Evolutionary conservation across 2,888 invertebrate species (phyloP).

Genomic region (Callyntrura guangdongensis): DNA sequence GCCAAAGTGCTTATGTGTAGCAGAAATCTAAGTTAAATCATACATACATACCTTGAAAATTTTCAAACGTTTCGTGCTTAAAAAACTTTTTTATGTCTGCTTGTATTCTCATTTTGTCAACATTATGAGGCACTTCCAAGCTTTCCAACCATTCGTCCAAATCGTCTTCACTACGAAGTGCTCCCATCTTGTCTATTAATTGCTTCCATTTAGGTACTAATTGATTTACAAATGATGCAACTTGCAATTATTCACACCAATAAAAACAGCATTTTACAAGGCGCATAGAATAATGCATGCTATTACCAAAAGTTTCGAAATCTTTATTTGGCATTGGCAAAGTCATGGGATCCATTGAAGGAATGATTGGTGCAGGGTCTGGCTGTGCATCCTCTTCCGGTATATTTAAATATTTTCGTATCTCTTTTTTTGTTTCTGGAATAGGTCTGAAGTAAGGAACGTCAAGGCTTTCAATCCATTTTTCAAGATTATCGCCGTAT

Average conservation of each 20-base stretch:
- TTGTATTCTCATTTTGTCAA: constrained; percentile 59
- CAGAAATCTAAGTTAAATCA: too few species aligned
- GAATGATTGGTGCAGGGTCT: neutral
- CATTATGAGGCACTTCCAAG: constrained; percentile 71
- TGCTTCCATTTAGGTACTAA: constrained; percentile 67
- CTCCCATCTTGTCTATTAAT: constrained; percentile 69
- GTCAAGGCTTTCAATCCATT: constrained; percentile 79
- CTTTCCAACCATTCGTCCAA: constrained; percentile 79
- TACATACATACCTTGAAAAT: too few species aligned
- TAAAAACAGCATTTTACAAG: too few species aligned
- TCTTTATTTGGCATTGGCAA: constrained; percentile 11
- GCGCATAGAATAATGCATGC: too few species aligned
- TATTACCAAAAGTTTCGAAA: constrained; percentile 31
- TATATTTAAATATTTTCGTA: constrained; percentile 70
- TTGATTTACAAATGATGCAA: too few species aligned
- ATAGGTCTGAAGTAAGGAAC: constrained; percentile 66
- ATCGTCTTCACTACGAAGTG: constrained; percentile 74
- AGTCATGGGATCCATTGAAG: neutral
- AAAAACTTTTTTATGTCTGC: constrained; percentile 76
- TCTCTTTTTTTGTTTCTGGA: constrained; percentile 70
- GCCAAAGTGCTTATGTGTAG: too few species aligned
- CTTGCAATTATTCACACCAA: too few species aligned
- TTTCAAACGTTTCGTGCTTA: constrained; percentile 70
- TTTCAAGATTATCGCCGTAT: constrained; percentile 74
- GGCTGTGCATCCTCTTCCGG: neutral